A percentile compares a stretch with the other conserved stretches of the same genome.
These are phyloP conservation scores for Psittacula cyanocephala DNA, from an alignment of 2,113 vertebrate genomes.

Conservation along the genomic window DNA sequence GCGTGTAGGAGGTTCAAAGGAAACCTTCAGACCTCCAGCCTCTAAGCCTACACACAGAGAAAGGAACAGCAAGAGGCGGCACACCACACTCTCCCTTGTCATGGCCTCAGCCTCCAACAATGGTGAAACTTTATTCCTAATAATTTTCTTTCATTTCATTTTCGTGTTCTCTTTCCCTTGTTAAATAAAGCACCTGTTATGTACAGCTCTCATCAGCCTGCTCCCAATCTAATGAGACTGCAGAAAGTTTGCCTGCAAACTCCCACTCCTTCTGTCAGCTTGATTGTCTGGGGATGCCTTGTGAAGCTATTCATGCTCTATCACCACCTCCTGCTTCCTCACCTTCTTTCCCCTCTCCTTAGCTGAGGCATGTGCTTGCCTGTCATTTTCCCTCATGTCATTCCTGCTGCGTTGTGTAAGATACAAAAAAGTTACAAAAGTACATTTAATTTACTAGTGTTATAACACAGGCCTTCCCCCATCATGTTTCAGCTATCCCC, in stretches of 20 bases:
- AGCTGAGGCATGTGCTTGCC: constrained; percentile 15
- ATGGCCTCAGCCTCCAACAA: not conserved
- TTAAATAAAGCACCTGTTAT: constrained; percentile 57
- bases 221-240: constrained; percentile 42
- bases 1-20: not conserved
- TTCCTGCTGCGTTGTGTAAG: constrained; percentile 19
- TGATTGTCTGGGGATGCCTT: constrained; percentile 56
- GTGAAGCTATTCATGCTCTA: constrained; percentile 33
- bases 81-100: not conserved
- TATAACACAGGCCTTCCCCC: not conserved
- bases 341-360: constrained; percentile 48
- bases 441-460: constrained; percentile 21
- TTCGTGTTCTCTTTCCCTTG: not conserved
- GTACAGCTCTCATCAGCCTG: constrained; percentile 42
- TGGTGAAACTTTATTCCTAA: not conserved
- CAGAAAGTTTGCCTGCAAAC: constrained; percentile 58
- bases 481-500: not conserved
- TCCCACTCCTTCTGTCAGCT: constrained; percentile 63
- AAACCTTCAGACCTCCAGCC: not conserved
- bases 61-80: not conserved
- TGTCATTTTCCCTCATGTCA: constrained; percentile 32
- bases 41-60: not conserved
- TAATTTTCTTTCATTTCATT: not conserved
- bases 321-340: constrained; percentile 61
- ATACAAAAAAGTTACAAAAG: not conserved